Evolutionary conservation across 1,140 invertebrate species (phyloP), one percentile per base, ranked within the genome.

Genomic region (Lepidurus arcticus): DNA sequence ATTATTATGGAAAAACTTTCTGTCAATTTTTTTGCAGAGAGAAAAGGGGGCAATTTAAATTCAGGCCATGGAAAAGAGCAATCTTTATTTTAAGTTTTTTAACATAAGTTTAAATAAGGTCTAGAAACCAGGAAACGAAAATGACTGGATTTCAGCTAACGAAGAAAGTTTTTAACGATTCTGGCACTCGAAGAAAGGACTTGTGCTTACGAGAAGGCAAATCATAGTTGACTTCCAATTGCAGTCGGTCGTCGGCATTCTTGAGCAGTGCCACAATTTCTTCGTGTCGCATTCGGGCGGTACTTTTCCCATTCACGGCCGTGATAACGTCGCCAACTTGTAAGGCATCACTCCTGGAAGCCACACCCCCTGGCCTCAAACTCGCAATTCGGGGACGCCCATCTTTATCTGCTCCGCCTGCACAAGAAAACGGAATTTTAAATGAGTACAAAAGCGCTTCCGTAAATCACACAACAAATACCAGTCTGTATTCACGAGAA

Each of bases 151-250:
- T 34, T 34, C 34, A 34, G 34, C 34, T 34, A 34, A 34, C 34
- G 34, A 34, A 34, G 34, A 34, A 34, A 34, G 34, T 34, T 34
- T 34, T 34, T 2, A 34, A 34, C 34, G 34, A 34, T 34, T 34
- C 9, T 65, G 13, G 13, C 4, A 65, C 53, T 65, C 6, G 0
- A 21, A 16, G 21, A n/a, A 16, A 9, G 6, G 7, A 24, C 0
- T n/a, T 42, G 73, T 21, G 84, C 88, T 89, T 86, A 93, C 92
- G 88, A 84, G 90, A 90, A 82, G 93, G 93, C 81, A 94, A 87
- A 79, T 92, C 91, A 83, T 94, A 95, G 83, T 94, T 92, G 76
- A 95, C 89, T 86, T 94, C 93, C 44, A 95, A 86, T 1, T 90
- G 87, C 10, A 94, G 90, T 73, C 89, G 88, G 76, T 90, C 90